Base-by-base conservation (phyloP, 1,140 invertebrate species). In the Drosophila nigrodunni region DNA sequence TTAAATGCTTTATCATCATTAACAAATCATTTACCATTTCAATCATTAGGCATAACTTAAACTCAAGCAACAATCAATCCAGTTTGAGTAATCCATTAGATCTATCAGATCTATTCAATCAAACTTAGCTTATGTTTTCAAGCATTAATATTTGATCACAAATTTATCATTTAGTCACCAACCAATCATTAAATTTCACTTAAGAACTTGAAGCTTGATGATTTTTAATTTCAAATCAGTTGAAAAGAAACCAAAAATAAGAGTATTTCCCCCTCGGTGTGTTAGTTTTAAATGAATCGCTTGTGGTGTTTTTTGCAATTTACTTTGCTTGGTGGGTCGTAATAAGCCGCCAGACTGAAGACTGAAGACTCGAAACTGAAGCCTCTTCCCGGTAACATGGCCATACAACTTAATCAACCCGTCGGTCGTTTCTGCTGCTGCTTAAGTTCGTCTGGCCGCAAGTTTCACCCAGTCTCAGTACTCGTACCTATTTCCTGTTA, bases 271-370 rank as follows among this genome's bases (percentile, higher is more conserved):
- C 2, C 2, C 7, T 66, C 61, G 70, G 35, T 39, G 43, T 18
- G 61, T 67, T 44, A 21, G 47, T 43, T 66, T 43, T 9, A 6
- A 11, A 9, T 66, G 3, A 11, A 43, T 59, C 54, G 1, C 34
- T 68, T 50, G 37, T 54, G 64, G 18, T 57, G 72, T 80, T 71
- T 78, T 60, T 75, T 72, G 58, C 75, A 68, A 81, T 68, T 86
- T 86, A 87, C 78, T 87, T 82, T 87, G 76, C 78, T 67, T 86
- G 76, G 49, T 87, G 76, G 82, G 52, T 87, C 69, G 78, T 86
- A 82, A 86, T 86, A 87, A 86, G 82, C 82, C 77, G 82, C 78
- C 87, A 82, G 82, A 77, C 82, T 67, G 72, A 69, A 81, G 81
- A 81, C 82, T 55, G 64, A 58, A 73, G 69, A 77, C 82, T 67